Conservation (phyloP, 2,888 invertebrate species). For the Laothoe populi region DNA sequence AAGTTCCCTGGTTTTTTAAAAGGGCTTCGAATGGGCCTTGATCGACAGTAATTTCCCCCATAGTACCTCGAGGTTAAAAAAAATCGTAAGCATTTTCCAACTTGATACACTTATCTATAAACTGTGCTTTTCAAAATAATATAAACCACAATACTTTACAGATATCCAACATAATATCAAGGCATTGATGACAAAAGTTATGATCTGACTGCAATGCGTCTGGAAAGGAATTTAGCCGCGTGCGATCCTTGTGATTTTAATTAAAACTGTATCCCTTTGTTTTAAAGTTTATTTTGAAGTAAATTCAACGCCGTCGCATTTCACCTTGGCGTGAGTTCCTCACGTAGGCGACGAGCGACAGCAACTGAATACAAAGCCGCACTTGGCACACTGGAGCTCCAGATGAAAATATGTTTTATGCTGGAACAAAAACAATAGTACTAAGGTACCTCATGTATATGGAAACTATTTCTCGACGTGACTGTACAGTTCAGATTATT, state of each 20-base stretch:
- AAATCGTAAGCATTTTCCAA: no score
- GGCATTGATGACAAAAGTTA: slow-evolving; percentile 19
- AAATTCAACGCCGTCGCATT: slow-evolving; percentile 31
- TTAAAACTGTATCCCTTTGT: slow-evolving; percentile 32
- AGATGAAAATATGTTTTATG: slow-evolving; percentile 31
- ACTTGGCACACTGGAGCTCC: slow-evolving; percentile 27
- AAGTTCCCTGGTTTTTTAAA: no score
- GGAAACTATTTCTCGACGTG: slow-evolving; percentile 5
- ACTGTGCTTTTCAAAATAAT: no score
- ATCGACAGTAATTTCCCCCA: no score
- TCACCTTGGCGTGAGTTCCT: slow-evolving; percentile 38
- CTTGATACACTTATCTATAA: no score
- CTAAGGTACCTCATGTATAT: slow-evolving; percentile 15
- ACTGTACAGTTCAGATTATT: background rate
- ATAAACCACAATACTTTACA: no score
- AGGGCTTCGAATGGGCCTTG: no score
- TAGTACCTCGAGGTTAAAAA: no score
- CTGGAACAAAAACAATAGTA: slow-evolving; percentile 26
- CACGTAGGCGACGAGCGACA: slow-evolving; percentile 43
- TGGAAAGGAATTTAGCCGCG: slow-evolving; percentile 28
- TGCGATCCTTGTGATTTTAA: background rate
- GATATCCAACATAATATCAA: no score
- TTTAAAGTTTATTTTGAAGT: slow-evolving; percentile 30
- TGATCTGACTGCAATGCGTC: slow-evolving; percentile 42
- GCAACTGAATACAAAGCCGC: slow-evolving; percentile 43